Evolutionary conservation across 2,113 vertebrate genomes (phyloP).

Genomic region (Pseudopipra pipra): DNA sequence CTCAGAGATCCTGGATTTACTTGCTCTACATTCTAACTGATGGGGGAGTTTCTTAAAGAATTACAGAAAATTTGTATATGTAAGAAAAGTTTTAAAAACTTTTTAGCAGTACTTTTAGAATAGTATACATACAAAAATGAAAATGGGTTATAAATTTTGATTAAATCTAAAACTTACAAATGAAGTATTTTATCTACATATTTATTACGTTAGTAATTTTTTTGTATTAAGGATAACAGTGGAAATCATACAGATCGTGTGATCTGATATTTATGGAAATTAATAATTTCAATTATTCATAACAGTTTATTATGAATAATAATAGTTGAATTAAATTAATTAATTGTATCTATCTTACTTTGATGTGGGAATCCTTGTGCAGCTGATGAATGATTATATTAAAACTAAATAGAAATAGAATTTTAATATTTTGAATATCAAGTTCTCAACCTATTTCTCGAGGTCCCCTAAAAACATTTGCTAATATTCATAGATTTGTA

Average conservation of each 20-base stretch:
- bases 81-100: not conserved
- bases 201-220: fast-evolving
- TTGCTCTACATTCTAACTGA: not conserved
- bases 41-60: not conserved
- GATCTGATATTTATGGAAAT: not conserved
- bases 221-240: not conserved
- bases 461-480: not conserved
- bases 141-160: not conserved
- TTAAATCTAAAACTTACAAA: not conserved
- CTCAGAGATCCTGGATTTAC: not conserved
- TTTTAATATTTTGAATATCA: not conserved
- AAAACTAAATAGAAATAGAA: not conserved
- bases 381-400: not conserved
- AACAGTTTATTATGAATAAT: not conserved
- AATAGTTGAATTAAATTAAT: not conserved
- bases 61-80: not conserved
- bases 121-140: not conserved
- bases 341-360: not conserved
- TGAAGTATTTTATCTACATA: not conserved
- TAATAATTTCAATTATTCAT: not conserved
- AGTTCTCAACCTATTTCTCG: not conserved
- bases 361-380: not conserved
- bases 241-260: not conserved
- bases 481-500: not conserved
- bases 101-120: not conserved